Conservation (phyloP, 2,113 vertebrate genomes). For the Meles meles region DNA sequence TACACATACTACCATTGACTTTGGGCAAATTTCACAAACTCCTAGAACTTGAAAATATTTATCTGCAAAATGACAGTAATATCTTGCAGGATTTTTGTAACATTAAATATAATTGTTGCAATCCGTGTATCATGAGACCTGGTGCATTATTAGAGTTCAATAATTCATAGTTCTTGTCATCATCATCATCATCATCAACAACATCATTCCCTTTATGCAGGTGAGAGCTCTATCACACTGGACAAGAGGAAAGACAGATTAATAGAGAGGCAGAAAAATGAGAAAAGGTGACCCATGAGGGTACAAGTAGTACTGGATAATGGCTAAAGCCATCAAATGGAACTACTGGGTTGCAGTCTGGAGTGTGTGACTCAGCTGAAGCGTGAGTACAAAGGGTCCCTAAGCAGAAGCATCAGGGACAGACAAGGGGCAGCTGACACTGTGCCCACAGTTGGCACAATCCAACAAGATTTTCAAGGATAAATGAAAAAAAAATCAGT, state of each 20-base stretch:
- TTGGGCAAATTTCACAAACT: not conserved
- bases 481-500: constrained; percentile 37
- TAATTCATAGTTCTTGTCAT: not conserved
- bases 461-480: constrained; percentile 58
- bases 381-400: constrained; percentile 49
- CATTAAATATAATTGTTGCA: not conserved
- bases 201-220: not conserved
- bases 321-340: constrained; percentile 19
- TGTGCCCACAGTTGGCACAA: constrained; percentile 63
- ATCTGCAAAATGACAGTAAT: not conserved
- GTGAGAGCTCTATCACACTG: not conserved
- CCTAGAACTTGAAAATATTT: not conserved
- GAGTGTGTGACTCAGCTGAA: constrained; percentile 68
- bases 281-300: not conserved
- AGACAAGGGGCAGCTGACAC: constrained; percentile 63
- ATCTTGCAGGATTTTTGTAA: not conserved
- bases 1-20: not conserved
- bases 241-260: not conserved
- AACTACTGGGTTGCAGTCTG: not conserved
- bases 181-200: not conserved
- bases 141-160: not conserved
- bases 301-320: not conserved
- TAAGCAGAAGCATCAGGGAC: constrained; percentile 54
- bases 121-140: not conserved
- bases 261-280: not conserved